Evolutionary conservation across 2,888 invertebrate genomes (phyloP), one percentile per base, ranked within the genome.

Genomic region (Nineta flava): DNA sequence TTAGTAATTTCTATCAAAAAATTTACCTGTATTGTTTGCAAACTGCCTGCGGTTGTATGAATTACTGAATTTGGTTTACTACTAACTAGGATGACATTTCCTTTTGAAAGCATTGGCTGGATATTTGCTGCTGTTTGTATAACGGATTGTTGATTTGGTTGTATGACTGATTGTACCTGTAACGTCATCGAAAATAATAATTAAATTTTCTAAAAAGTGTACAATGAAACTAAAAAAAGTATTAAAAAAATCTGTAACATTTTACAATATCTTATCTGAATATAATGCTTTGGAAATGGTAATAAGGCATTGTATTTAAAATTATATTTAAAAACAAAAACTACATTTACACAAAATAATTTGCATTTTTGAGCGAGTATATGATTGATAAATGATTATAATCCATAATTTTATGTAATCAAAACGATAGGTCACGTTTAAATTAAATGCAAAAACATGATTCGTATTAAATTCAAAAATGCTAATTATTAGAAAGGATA

Each of bases 161-260:
- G 94, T 67, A 94, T 94, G 55, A 94, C 94, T 60, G 93, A 91
- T 70, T 94, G 93, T 56, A 90, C 90, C 84, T 91, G 73, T 50
- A 76, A 69, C 58, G 56, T 55, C n/a, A 42, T 17, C 12, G 16
- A 15, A 42, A 42, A 42, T 16, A 2, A 15, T n/a, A 15, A 15
- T 42, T 17, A 42, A 42, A 10, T 17, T 15, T 42, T 15, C 15
- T 2, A 17, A 15, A 15, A 3, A 15, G 1, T 3, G 3, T 17
- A 17, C 15, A 5, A 16, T 9, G 17, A 19, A 42, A 40, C 12
- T 40, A 13, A 13, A 42, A 42, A 16, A 15, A 42, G 15, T 17
- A 16, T 13, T 19, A 42, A 13, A 16, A 16, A 15, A 19, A 15
- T 42, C 15, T 15, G 15, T 42, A 41, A 26, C 26, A 53, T 42